A percentile compares a stretch with the other conserved stretches of the same genome.
phyloP scores from a whole-genome alignment of 2,888 invertebrate genomes.

The Acholoe squamosa region DNA sequence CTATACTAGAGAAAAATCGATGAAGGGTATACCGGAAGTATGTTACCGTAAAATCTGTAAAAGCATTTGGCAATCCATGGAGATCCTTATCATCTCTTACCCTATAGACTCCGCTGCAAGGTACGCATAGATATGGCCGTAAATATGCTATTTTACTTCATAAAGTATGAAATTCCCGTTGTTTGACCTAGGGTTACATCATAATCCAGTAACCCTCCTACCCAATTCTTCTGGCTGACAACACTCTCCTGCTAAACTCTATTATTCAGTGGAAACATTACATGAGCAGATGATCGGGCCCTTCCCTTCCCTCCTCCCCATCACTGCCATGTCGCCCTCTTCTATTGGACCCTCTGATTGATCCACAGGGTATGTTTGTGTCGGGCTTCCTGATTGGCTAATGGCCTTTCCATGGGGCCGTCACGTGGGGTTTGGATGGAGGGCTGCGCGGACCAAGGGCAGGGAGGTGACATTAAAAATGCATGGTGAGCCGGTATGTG shows the following conservation, averaged over 20 bases:
- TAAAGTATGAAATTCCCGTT: no score
- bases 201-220: no score
- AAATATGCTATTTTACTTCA: no score
- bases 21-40: no score
- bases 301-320: not conserved
- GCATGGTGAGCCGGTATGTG: slow-evolving; percentile 14
- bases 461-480: slow-evolving; percentile 45
- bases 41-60: no score
- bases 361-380: slow-evolving; percentile 53
- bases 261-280: not conserved
- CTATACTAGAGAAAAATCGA: no score
- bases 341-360: slow-evolving; percentile 38
- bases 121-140: no score
- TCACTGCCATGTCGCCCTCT: not conserved
- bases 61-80: no score
- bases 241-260: not conserved
- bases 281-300: not conserved
- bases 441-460: not conserved
- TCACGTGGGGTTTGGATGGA: slow-evolving; percentile 22
- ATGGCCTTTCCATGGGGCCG: slow-evolving; percentile 35
- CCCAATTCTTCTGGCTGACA: no score
- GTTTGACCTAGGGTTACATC: no score
- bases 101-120: no score
- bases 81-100: no score
- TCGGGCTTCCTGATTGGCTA: slow-evolving; percentile 50